Conservation (phyloP, 2,888 invertebrate genomes). For the Caenorhabditis sinica region DNA sequence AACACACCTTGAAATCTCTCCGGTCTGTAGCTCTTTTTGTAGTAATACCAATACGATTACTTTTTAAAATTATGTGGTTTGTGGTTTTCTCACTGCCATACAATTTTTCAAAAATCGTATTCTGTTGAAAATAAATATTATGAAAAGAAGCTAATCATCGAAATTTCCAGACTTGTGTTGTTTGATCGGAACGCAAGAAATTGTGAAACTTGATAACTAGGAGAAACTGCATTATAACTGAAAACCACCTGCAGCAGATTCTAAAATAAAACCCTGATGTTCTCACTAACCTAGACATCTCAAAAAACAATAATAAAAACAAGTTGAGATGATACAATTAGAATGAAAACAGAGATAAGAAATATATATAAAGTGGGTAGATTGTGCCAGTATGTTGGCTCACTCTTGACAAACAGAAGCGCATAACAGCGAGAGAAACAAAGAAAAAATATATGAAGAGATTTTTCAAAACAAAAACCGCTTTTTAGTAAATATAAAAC, state of each 20-base stretch:
- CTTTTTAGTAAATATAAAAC: slow-evolving; percentile 40
- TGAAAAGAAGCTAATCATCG: too few species aligned
- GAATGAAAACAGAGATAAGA: slow-evolving; percentile 9
- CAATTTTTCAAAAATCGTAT: too few species aligned
- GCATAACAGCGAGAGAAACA: neutral
- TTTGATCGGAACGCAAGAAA: neutral
- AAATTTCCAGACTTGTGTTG: neutral
- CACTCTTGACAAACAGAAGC: slow-evolving; percentile 49
- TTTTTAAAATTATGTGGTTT: too few species aligned
- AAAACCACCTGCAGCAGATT: neutral
- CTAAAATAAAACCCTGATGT: too few species aligned
- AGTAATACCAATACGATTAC: too few species aligned
- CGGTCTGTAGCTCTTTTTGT: too few species aligned
- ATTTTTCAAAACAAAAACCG: slow-evolving; percentile 39
- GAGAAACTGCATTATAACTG: neutral
- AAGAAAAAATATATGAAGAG: neutral
- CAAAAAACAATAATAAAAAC: neutral
- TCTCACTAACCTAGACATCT: too few species aligned
- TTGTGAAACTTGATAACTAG: neutral
- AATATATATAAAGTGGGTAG: slow-evolving; percentile 23
- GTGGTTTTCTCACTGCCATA: too few species aligned
- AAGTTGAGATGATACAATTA: neutral
- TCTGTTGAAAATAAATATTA: too few species aligned
- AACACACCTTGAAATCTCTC: too few species aligned
- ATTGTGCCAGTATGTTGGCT: slow-evolving; percentile 7